These are phyloP conservation scores for Bursaphelenchus okinawaensis DNA, from an alignment of 2,888 invertebrate genomes.

Conservation along the genomic window DNA sequence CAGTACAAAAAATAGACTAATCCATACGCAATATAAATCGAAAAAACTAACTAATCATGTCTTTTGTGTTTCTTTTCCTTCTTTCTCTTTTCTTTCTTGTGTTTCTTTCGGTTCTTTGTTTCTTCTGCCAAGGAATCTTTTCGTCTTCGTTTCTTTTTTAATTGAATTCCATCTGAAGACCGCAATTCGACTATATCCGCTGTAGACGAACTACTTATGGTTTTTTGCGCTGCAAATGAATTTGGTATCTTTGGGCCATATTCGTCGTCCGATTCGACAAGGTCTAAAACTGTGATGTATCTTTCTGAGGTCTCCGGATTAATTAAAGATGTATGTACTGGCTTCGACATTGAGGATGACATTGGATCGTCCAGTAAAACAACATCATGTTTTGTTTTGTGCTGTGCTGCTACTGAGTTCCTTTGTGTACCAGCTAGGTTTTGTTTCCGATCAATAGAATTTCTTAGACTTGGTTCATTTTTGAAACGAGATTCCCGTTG, in stretches of 20 bases:
- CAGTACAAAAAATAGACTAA: background rate
- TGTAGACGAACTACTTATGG: background rate
- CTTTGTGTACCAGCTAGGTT: background rate
- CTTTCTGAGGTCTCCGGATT: constrained; percentile 7
- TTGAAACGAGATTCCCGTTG: no score
- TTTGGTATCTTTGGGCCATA: constrained; percentile 41
- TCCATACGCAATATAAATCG: background rate
- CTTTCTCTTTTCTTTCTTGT: background rate
- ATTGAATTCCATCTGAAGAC: background rate
- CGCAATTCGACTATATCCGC: background rate
- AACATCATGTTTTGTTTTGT: no score
- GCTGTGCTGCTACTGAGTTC: background rate
- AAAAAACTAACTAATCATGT: constrained; percentile 7
- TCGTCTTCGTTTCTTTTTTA: background rate
- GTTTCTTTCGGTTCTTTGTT: background rate
- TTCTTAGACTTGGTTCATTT: no score
- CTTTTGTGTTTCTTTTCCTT: background rate
- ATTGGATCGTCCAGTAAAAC: no score
- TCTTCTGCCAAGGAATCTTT: constrained; percentile 3
- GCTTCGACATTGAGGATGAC: no score
- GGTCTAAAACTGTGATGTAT: constrained; percentile 31
- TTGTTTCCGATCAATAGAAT: no score
- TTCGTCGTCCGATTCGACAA: constrained; percentile 31
- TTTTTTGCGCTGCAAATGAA: background rate
- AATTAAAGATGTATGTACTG: no score